Conservation (phyloP, 2,797 vertebrate species). For the Neoniphon sammara region DNA sequence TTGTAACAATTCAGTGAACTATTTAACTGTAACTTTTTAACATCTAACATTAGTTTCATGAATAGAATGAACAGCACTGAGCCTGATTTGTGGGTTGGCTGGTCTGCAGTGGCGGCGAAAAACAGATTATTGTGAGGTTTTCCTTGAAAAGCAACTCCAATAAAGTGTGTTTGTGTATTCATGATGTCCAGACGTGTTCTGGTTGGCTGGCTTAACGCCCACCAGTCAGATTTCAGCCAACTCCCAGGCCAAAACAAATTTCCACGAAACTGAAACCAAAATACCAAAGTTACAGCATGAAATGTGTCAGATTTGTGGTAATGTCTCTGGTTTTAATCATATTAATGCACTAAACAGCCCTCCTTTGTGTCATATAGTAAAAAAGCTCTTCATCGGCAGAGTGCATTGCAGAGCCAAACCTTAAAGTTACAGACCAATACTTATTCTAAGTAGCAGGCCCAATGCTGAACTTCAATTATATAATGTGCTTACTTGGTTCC, state of each 20-base stretch:
- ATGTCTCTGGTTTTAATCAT: neutral
- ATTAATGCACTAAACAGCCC: neutral
- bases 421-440: neutral
- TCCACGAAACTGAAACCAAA: neutral
- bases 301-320: neutral
- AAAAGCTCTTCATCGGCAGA: neutral
- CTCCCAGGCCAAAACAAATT: slow-evolving; percentile 19
- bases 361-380: neutral
- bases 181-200: slow-evolving; percentile 28
- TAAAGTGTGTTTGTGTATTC: slow-evolving; percentile 20
- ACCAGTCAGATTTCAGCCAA: neutral
- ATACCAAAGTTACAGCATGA: neutral
- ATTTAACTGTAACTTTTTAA: slow-evolving; percentile 15
- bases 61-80: slow-evolving; percentile 20
- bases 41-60: neutral
- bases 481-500: neutral
- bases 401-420: neutral
- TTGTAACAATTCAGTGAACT: neutral
- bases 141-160: slow-evolving; percentile 37
- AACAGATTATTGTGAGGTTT: slow-evolving; percentile 40
- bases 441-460: neutral
- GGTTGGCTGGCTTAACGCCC: too few species aligned
- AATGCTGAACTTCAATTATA: neutral
- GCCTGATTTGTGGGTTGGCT: slow-evolving; percentile 35
- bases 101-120: slow-evolving; percentile 14